These are phyloP conservation scores for Muricea muricata DNA, from an alignment of 92 coral and sea anemone genomes.

Conservation along the genomic window DNA sequence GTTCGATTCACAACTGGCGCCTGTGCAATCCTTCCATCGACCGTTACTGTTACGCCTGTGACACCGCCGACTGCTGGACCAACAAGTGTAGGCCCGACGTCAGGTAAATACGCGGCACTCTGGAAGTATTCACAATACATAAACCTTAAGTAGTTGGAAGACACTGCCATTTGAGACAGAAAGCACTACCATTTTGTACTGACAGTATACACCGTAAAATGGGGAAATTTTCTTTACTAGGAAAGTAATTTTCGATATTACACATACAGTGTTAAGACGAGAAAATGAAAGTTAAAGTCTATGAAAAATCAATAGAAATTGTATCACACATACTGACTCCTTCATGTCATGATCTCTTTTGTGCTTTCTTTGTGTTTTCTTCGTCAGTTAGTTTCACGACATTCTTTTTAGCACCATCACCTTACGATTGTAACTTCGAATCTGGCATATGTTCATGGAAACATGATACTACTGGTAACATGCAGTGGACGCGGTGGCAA, in stretches of 20 bases:
- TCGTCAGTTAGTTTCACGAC: neutral
- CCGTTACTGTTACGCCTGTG: slow-evolving; percentile 75
- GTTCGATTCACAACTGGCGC: slow-evolving; percentile 83
- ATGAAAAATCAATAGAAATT: too few relatives aligned
- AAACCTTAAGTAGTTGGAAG: too few relatives aligned
- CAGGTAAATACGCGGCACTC: too few relatives aligned
- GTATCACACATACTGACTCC: too few relatives aligned
- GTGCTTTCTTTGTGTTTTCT: neutral
- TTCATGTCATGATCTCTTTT: too few relatives aligned
- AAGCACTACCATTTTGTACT: too few relatives aligned
- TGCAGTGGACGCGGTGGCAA: slow-evolving; percentile 82
- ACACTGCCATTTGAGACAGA: too few relatives aligned
- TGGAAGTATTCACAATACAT: too few relatives aligned
- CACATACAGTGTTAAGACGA: too few relatives aligned
- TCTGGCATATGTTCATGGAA: slow-evolving; percentile 74
- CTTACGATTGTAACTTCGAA: slow-evolving; percentile 91
- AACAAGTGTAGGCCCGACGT: slow-evolving; percentile 68
- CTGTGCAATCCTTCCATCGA: slow-evolving; percentile 77
- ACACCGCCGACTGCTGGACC: slow-evolving; percentile 66
- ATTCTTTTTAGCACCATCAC: slow-evolving; percentile 65
- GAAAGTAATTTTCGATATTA: too few relatives aligned
- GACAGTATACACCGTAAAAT: neutral
- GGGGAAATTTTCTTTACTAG: too few relatives aligned
- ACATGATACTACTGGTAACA: slow-evolving; percentile 70
- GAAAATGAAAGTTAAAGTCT: too few relatives aligned